These are phyloP conservation scores for Umimayanthus kanabou DNA, from an alignment of 92 coral and sea anemone genomes.

Conservation along the genomic window DNA sequence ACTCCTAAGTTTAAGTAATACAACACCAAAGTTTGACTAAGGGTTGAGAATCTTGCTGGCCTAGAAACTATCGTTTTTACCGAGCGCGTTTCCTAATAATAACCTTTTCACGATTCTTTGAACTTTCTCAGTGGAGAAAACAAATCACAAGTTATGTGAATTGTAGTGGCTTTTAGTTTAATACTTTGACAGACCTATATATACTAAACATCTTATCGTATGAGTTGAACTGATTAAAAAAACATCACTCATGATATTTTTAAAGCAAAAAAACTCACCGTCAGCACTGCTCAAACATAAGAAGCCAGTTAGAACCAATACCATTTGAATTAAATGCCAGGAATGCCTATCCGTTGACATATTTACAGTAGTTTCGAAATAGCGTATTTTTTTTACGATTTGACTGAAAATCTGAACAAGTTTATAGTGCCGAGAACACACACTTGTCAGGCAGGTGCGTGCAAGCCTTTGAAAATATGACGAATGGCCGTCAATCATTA, in stretches of 20 bases:
- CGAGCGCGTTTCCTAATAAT: background rate
- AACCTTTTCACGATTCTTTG: background rate
- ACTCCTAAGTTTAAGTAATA: background rate
- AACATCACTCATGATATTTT: background rate
- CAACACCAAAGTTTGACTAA: background rate
- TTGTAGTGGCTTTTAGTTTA: background rate
- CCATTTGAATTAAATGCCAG: background rate
- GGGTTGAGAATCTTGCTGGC: too few relatives aligned
- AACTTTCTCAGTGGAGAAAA: too few relatives aligned
- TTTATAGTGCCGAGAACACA: background rate
- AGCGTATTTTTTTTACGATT: background rate
- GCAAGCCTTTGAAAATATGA: background rate
- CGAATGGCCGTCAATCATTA: slow-evolving; percentile 25
- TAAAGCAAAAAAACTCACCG: background rate
- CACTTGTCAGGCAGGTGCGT: slow-evolving; percentile 9
- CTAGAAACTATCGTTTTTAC: background rate
- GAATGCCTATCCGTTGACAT: background rate
- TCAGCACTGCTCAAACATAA: background rate
- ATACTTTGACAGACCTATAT: background rate
- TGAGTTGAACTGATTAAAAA: background rate
- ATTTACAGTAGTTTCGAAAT: background rate
- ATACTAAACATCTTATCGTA: background rate
- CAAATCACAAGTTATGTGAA: background rate
- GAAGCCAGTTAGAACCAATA: background rate
- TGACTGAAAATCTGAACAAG: slow-evolving; percentile 12